Base-by-base conservation (phyloP, 2,113 vertebrate genomes). In the Amphilophus citrinellus region DNA sequence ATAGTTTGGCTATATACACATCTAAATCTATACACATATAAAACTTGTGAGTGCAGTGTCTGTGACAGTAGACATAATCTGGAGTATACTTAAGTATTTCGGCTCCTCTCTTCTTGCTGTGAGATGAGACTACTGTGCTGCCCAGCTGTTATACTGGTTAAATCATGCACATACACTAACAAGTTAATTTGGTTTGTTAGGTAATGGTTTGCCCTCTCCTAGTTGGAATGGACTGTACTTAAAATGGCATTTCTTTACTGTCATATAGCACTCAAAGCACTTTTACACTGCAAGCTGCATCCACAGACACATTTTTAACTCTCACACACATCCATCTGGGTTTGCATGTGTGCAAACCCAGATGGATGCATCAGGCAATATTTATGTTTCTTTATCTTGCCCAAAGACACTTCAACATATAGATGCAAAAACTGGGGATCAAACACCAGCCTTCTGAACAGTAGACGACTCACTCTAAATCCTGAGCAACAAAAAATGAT, bases 401-500 rank as follows among this genome's bases (percentile, higher is more conserved):
- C 42, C 22, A 3, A 47, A 27, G 39, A 68, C 14, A 47, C 22
- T 68, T 47, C 44, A 68, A 27, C 65, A 68, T 47, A 47, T 47
- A 10, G 39, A 68, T 68, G 42, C 17, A 47, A 42, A 47, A 68
- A 68, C 42, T 68, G 1, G 3, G 8, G 22, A 47, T 47, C 22
- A 68, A 68, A 47, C 65, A 68, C 24, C 44, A 68, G 17, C 39
- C 65, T 68, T 27, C 65, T 68, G 15, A 68, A 68, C n/a, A 47
- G 39, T 22, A 68, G 47, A 47, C 42, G 24, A 47, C 65, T 17
- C 22, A 18, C 14, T 68, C 22, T 47, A 68, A 47, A 10, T 53
- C 18, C 50, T 20, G 6, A 20, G 50, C 50, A 17, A 53, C 50
- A 7, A 53, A 20, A 53, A 53, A 53, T 3, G 17, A 47, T 10